Base-by-base conservation (phyloP, 2,113 vertebrate genomes). In the Antigone vipio region DNA sequence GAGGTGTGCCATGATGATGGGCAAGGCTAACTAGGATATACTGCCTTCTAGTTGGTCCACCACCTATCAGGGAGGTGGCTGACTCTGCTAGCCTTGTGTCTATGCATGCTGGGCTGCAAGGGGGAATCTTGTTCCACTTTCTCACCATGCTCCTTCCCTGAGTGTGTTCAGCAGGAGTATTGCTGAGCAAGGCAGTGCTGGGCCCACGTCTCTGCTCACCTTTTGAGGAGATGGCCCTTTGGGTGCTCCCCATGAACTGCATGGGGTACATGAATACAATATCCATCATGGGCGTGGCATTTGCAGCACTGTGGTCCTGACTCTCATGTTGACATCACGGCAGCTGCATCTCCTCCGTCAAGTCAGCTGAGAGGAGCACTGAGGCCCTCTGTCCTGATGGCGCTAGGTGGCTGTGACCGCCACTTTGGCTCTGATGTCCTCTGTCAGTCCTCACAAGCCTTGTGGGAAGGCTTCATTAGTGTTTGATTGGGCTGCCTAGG, bases 211-310 rank as follows among this genome's bases (percentile, higher is more conserved):
- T 50, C 59, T 17, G 26, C 40, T 42, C 3, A 3, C 42, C 22
- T 30, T 53, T 32, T 0, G 3, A 85, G 74, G 21, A 45, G 10
- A 12, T 4, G 38, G 20, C 12, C 12, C 17, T 53, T 15, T 5
- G 30, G 34, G 50, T 1, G 1, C 7, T n/a, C 50, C 42, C 40
- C 23, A 8, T 12, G 34, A 9, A 13, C 58, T 38, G 10, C 3
- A 2, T 2, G 4, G 30, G 40, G 6, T 9, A 5, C 34, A 17
- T 8, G 16, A 58, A n/a, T 3, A 24, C 0, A 1, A 22, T 16
- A 24, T 14, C 38, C 22, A n/a, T 16, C 22, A 13, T 0, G 5
- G 16, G 21, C 1, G 26, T 9, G 22, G 32, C n/a, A 20, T 3
- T 7, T 60, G 22, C 50, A 60, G 62, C 47, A 23, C 47, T 0